A percentile compares a stretch with the other conserved stretches of the same genome.
Evolutionary conservation across 2,888 invertebrate species (phyloP).

Genomic region (Eugnorisma glareosa): DNA sequence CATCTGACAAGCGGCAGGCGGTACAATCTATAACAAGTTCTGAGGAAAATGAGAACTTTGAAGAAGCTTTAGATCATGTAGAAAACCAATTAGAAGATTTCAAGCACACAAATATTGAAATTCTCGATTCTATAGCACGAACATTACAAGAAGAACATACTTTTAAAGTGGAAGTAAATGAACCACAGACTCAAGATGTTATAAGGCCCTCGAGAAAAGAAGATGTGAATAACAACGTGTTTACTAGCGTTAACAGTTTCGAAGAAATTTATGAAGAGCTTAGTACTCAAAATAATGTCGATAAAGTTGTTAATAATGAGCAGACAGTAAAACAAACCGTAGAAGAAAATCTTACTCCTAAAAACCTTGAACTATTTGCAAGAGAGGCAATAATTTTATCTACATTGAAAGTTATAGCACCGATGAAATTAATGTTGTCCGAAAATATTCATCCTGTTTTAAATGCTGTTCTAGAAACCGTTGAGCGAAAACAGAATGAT

Average conservation of each 20-base stretch:
- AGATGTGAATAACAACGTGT: conserved; percentile 84
- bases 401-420: conserved; percentile 66
- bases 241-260: conserved; percentile 82
- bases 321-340: conserved; percentile 6
- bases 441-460: conserved; percentile 71
- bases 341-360: conserved; percentile 11
- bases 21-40: conserved; percentile 81
- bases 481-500: conserved; percentile 54
- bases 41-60: conserved; percentile 88
- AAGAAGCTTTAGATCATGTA: conserved; percentile 88
- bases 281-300: conserved; percentile 62
- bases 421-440: conserved; percentile 72
- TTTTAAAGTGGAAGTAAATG: conserved; percentile 74
- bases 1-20: conserved; percentile 41
- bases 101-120: conserved; percentile 84
- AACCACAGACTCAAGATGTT: conserved; percentile 50
- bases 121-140: conserved; percentile 86
- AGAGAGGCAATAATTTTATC: conserved; percentile 73
- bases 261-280: conserved; percentile 88
- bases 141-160: conserved; percentile 85
- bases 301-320: conserved; percentile 9
- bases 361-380: conserved; percentile 54
- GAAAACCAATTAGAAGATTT: conserved; percentile 83
- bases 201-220: conserved; percentile 60
- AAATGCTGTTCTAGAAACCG: conserved; percentile 75